Base-by-base conservation (phyloP, 1,140 invertebrate species). In the Eriocheir sinensis region DNA sequence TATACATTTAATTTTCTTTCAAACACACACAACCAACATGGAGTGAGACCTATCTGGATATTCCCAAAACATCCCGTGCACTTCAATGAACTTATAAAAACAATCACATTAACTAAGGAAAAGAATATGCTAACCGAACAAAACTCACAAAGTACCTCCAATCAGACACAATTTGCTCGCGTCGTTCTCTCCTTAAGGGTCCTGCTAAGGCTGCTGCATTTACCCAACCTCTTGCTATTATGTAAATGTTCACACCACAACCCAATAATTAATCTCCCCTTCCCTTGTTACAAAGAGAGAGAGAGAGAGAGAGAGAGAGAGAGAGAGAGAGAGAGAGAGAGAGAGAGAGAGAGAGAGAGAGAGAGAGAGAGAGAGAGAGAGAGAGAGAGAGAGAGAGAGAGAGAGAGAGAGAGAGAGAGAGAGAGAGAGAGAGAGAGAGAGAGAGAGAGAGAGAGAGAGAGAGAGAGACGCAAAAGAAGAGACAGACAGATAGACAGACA, bases 291-390 rank as follows among this genome's bases (percentile, higher is more conserved):
- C 21, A 44, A 17, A 53, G 40, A 79, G 60, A 36, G 90, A 72
- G 90, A 91, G 90, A 91, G 89, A 91, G 89, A 91, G 89, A 91
- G 89, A 91, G 89, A 91, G 89, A 91, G 89, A 91, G 89, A 89
- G 88, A 89, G 88, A 89, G 88, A 89, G 88, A 89, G 88, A 89
- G 90, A 92, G 90, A 72, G 60, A 92, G 53, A 92, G 72, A 60
- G 30, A 92, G 48, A 60, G 60, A 36, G 91, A 92, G 88, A 90
- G 88, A 90, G 38, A 90, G 88, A 90, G 88, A 90, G 88, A 90
- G 88, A 90, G 38, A 90, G 88, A 90, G 88, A 90, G 38, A 90
- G 88, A 90, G 88, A 90, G 38, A 90, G 88, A 90, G 88, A 90
- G 88, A 90, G 88, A 53, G 38, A 90, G 88, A 90, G 88, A 90